Base-by-base conservation (phyloP, 1,140 invertebrate species). In the Pogonomyrmex barbatus region DNA sequence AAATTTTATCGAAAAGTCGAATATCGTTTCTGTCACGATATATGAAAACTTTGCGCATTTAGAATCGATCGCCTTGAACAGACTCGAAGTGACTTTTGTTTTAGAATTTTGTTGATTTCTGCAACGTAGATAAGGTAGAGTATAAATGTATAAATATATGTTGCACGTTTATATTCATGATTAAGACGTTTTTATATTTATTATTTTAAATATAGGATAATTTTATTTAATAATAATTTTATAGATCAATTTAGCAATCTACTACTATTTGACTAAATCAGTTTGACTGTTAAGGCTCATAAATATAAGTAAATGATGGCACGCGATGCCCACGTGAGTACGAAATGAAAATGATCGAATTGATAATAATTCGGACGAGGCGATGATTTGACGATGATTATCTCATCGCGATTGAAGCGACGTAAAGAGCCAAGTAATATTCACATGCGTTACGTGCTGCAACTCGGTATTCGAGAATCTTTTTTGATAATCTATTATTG, bases 231-330 rank as follows among this genome's bases (percentile, higher is more conserved):
- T 63, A 63, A 77, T 54, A 58, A 77, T 77, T 24, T 84, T 85
- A 77, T 85, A 12, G 12, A 33, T 81, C 3, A 42, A 36, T 54
- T 60, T 12, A 42, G 24, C 5, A 39, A 14, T 1, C 39, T 70
- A 33, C 60, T 45, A n/a, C 12, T 88, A n/a, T 82, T 67, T 82
- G 60, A 87, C 33, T 54, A 70, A 36, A 82, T 75, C 24, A 47
- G 39, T 39, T 60, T 6, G 42, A 45, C 10, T 73, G 17, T 65
- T 8, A 6, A 39, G 14, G 50, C 3, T 60, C 33, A 47, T 36
- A 52, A 60, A 47, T 30, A 12, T n/a, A 33, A 24, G 33, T 45
- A 42, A 52, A 10, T 12, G 47, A 67, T 54, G 65, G 12, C 12
- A 67, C 17, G 54, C 8, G 54, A 50, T 24, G 24, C 24, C 24